phyloP scores from a whole-genome alignment of 2,797 vertebrate species.

The Coreius guichenoti region DNA sequence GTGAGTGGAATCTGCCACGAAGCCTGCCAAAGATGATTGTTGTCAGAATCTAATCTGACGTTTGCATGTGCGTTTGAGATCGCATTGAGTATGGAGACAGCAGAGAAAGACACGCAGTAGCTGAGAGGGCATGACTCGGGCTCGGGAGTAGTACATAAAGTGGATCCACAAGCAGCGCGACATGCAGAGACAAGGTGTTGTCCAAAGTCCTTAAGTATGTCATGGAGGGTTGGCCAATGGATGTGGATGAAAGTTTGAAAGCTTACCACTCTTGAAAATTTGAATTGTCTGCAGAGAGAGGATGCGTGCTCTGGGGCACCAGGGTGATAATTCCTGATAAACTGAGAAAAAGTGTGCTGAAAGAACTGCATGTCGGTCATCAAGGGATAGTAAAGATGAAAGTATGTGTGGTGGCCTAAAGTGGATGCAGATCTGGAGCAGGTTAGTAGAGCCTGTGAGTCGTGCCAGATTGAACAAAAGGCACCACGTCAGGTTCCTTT shows the following conservation, averaged over 20 bases:
- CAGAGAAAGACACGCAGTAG: no score
- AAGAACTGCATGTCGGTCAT: slow-evolving; percentile 38
- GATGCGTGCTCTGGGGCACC: slow-evolving; percentile 45
- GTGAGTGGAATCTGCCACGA: no score
- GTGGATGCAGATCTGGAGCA: no score
- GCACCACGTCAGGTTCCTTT: background rate
- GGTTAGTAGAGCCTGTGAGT: slow-evolving; percentile 40
- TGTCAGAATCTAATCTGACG: no score
- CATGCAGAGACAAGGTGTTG: slow-evolving; percentile 13
- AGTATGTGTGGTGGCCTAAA: background rate
- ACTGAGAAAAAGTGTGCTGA: slow-evolving; percentile 36
- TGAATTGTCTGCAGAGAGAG: slow-evolving; percentile 41
- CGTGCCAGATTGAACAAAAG: slow-evolving; percentile 39
- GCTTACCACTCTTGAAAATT: slow-evolving; percentile 5
- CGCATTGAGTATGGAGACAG: no score
- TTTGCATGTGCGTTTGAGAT: no score
- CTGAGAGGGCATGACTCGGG: no score
- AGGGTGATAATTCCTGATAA: slow-evolving; percentile 39
- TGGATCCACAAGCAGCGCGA: no score
- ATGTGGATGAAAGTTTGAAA: slow-evolving; percentile 19
- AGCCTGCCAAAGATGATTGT: no score
- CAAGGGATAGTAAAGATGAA: no score
- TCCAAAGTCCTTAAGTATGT: slow-evolving; percentile 41
- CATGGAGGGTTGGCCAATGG: slow-evolving; percentile 48
- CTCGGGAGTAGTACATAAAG: no score